A percentile compares a stretch with the other conserved stretches of the same genome.
These are phyloP conservation scores for Paedocypris sp. DNA, from an alignment of 2,113 vertebrate species.

Conservation along the genomic window DNA sequence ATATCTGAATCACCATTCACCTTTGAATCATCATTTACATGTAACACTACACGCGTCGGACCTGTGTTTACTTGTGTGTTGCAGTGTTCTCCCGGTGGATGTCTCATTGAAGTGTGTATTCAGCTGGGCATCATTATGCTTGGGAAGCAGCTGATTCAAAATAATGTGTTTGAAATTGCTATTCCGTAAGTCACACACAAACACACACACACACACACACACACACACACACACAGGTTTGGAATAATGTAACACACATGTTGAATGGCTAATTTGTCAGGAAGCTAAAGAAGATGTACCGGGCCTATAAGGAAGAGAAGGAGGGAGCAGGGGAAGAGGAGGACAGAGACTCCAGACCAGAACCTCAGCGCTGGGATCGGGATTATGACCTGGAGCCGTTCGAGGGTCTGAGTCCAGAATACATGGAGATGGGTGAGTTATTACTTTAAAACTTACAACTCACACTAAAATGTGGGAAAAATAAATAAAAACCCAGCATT, in stretches of 20 bases:
- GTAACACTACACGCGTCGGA: too few relatives aligned
- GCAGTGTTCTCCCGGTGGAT: constrained; percentile 93
- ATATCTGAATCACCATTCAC: too few relatives aligned
- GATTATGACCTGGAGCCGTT: constrained; percentile 83
- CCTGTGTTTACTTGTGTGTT: constrained; percentile 14
- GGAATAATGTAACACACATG: not conserved
- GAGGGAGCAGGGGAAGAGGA: constrained; percentile 45
- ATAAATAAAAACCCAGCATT: too few relatives aligned
- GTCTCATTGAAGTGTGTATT: constrained; percentile 94
- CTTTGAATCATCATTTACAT: too few relatives aligned
- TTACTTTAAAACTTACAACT: too few relatives aligned
- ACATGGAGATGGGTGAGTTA: constrained; percentile 99
- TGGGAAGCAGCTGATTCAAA: constrained; percentile 95
- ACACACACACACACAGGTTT: constrained; percentile 14
- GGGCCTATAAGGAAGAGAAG: constrained; percentile 78
- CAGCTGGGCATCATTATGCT: constrained; percentile 98
- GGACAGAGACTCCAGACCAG: constrained; percentile 57
- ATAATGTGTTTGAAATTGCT: constrained; percentile 93
- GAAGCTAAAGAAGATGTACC: constrained; percentile 88
- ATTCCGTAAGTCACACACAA: constrained; percentile 76
- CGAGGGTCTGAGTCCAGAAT: constrained; percentile 85
- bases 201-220: constrained; percentile 5
- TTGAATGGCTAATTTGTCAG: constrained; percentile 46
- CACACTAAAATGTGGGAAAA: too few relatives aligned
- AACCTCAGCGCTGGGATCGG: constrained; percentile 78